Evolutionary conservation across 1,140 invertebrate genomes (phyloP), one percentile per base, ranked within the genome.

Genomic region (Trachymyrmex septentrionalis): DNA sequence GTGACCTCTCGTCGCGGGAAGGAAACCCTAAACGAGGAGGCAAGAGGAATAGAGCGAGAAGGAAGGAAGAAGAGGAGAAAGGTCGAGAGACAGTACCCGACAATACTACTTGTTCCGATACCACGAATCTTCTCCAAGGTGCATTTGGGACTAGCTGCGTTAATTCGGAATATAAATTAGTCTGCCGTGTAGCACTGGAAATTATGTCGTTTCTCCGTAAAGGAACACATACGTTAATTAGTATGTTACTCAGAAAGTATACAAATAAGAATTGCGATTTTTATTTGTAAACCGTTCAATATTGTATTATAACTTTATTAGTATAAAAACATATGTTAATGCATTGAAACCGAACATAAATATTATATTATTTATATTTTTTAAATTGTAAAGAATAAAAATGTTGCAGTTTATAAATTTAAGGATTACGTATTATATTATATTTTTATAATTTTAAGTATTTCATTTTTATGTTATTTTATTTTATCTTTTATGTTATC

Each of bases 1-100:
- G 81, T 86, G 55, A 88, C 71, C 76, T 69, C 53, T 87, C 88
- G 63, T 85, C 80, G 86, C 84, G 66, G 53, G 71, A 63, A 84
- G 77, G 85, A 84, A 69, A 81, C 76, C 44, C 57, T 48, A 61
- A 38, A 69, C 44, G 38, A 57, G 9, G 14, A 30, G 61, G 53
- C 48, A 80, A 55, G 50, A 71, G 5, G 19, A n/a, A 48, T 10
- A 34, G 24, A 50, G 12, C 7, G 63, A 86, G 50, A 19, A 64
- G 30, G 21, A 30, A 76, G 16, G 19, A 19, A 63, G 38, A 84
- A 24, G 44, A n/a, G 27, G 55, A 81, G 66, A 19, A 69, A 34
- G 61, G 55, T 82, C 55, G 80, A 63, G 80, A 72, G 53, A 72
- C 50, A n/a, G 34, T 73, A 61, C 27, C 57, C 38, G 80, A 73